Evolutionary conservation across 1,140 invertebrate genomes (phyloP), one percentile per base, ranked within the genome.

Genomic region (Ceratosolen fusciceps): DNA sequence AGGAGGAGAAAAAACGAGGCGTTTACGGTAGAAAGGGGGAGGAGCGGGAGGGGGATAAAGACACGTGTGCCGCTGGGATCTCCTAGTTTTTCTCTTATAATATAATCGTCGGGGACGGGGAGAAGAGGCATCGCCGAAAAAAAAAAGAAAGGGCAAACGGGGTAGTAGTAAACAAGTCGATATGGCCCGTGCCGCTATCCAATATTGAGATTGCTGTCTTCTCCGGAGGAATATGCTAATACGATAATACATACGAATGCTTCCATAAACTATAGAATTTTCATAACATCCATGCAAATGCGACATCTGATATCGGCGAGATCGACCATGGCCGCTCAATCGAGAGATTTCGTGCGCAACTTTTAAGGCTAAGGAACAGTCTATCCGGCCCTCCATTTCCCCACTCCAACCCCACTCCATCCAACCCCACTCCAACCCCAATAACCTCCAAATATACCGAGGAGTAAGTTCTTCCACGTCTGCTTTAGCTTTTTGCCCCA

Each of bases 231-330:
- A 90, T 90, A 90, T 90, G 89, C 88, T 90, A 90, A 90, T 90
- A 86, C 82, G 86, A 89, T 90, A 90, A 90, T 90, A 90, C 88
- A 90, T 90, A 90, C 88, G 85, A 90, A 90, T 90, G 88, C 84
- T 84, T 83, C 87, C 87, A 90, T 90, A 90, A 90, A 90, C 89
- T 90, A 90, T 90, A 90, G 89, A 90, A 90, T 90, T 90, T 90
- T 90, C 89, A 90, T 90, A 90, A 90, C 89, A 84, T 85, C 89
- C 86, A 90, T 90, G 89, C 89, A 90, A 90, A 90, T 90, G 84
- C 67, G 43, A 70, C 58, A 83, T 84, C 82, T 86, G 88, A 88
- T 90, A 90, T 90, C 88, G 88, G 88, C 84, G 87, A 81, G 77
- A 83, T 85, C 80, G 79, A 39, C 56, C 72, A 72, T 56, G 80